phyloP scores from a whole-genome alignment of 2,113 vertebrate species.

The Dipodomys merriami region DNA sequence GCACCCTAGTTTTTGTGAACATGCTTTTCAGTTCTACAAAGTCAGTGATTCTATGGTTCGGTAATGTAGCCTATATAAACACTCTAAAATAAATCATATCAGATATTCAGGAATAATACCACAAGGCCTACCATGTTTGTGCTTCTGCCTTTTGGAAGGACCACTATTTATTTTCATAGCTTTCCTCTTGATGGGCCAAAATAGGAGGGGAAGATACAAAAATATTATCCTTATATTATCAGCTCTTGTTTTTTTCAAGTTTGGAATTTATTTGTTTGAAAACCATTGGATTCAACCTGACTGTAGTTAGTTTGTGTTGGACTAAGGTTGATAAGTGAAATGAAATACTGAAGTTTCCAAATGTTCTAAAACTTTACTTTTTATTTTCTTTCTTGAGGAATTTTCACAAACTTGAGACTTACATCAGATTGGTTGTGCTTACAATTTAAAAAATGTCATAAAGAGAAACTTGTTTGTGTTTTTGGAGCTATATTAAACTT shows the following conservation, averaged over 20 bases:
- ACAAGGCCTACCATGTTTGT: neutral
- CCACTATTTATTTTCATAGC: slow-evolving; percentile 66
- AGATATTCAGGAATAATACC: slow-evolving; percentile 51
- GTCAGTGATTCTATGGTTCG: slow-evolving; percentile 14
- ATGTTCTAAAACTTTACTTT: slow-evolving; percentile 52
- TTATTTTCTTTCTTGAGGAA: neutral
- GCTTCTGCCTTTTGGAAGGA: slow-evolving; percentile 43
- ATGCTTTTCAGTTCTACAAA: slow-evolving; percentile 55
- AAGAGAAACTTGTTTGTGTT: slow-evolving; percentile 7
- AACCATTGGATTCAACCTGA: slow-evolving; percentile 34
- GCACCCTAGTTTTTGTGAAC: slow-evolving; percentile 11
- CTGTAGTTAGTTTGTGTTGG: slow-evolving; percentile 69
- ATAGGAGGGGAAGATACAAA: slow-evolving; percentile 14
- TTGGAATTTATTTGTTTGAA: slow-evolving; percentile 56
- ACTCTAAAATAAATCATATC: neutral
- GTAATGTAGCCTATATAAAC: slow-evolving; percentile 55
- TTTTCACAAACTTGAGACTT: slow-evolving; percentile 38
- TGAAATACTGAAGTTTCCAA: slow-evolving; percentile 57
- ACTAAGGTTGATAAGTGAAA: slow-evolving; percentile 57
- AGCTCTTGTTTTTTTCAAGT: slow-evolving; percentile 58
- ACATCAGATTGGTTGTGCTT: neutral
- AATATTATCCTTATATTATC: slow-evolving; percentile 71
- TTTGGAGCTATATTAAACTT: neutral
- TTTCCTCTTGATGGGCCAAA: slow-evolving; percentile 33
- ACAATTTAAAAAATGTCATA: neutral